Base-by-base conservation (phyloP, 2,888 invertebrate genomes). In the Scaptomyza reducta region DNA sequence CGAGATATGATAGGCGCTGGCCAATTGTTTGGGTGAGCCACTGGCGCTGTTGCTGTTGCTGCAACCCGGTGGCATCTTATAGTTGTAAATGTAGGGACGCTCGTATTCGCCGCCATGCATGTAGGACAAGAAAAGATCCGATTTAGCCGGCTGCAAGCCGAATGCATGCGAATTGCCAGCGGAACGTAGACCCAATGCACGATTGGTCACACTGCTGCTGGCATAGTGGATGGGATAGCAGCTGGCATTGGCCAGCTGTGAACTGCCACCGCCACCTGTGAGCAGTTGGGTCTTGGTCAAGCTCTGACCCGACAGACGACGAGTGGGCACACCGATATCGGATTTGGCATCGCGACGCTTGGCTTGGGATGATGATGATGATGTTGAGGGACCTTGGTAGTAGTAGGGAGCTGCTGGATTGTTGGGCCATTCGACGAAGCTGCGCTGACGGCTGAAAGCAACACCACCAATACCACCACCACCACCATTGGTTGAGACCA, bases 291-390 rank as follows among this genome's bases (percentile, higher is more conserved):
- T 90, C 74, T 91, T 91, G 44, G 89, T 90, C 29, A 90, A 63
- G 51, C 86, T 88, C 46, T 85, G 82, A 6, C 89, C 90, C 38
- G 88, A 86, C 16, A 88, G 61, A n/a, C 90, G 89, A 1, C 91
- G 88, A 14, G 90, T 90, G 25, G 92, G 91, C 55, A 90, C 90
- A 44, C 92, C 92, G 56, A 92, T 91, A 70, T 92, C 92, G 22
- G 92, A 92, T 71, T 92, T 92, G 63, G 91, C 91, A 65, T 92
- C 91, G 49, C 92, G 88, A 50, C 86, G 79, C 65, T 90, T 90
- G 3, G 82, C 76, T 54, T 89, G 81, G 22, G 70, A 68, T 14
- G 82, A 60, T 14, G 70, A 68, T 14, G 82, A 60, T 14, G 87
- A 79, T 5, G 40, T 40, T 1, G 49, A 49, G 1, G 90, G 89